Evolutionary conservation across 1,140 invertebrate species (phyloP).

Genomic region (Kradibia gibbosae): DNA sequence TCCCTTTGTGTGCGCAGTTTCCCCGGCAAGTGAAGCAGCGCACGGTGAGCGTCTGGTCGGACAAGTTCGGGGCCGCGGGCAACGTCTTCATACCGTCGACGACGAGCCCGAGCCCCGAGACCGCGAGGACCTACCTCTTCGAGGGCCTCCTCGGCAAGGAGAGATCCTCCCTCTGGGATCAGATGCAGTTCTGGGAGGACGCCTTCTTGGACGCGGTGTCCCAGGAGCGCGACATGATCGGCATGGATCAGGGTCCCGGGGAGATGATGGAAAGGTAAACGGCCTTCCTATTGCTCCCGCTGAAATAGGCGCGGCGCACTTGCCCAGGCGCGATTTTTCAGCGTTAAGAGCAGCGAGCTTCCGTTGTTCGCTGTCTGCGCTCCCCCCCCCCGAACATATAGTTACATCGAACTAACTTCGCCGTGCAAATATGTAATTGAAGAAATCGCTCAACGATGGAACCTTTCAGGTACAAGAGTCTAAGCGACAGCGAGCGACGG

Average conservation of each 20-base stretch:
- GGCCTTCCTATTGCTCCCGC: background rate
- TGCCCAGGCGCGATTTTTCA: background rate
- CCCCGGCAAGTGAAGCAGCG: constrained; percentile 80
- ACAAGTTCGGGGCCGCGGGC: constrained; percentile 91
- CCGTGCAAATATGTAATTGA: too few species aligned
- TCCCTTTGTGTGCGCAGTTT: constrained; percentile 69
- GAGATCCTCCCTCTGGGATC: constrained; percentile 95
- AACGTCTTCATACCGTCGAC: constrained; percentile 86
- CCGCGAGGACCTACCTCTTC: constrained; percentile 91
- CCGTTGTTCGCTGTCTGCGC: too few species aligned
- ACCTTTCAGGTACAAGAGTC: constrained; percentile 83
- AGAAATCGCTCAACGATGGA: background rate
- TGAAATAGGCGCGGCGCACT: background rate
- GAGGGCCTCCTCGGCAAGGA: constrained; percentile 84
- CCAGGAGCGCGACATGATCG: constrained; percentile 98
- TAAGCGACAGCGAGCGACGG: constrained; percentile 96
- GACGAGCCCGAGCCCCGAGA: constrained; percentile 86
- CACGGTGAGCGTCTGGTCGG: constrained; percentile 93
- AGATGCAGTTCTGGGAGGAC: constrained; percentile 99
- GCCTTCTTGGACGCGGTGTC: constrained; percentile 98
- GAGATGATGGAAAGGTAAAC: constrained; percentile 98
- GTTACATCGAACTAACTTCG: too few species aligned
- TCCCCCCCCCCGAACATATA: too few species aligned
- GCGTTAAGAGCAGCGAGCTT: too few species aligned
- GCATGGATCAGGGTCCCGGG: constrained; percentile 98